Evolutionary conservation across 2,797 vertebrate species (phyloP), one percentile per base, ranked within the genome.

Genomic region (Argentina silus): DNA sequence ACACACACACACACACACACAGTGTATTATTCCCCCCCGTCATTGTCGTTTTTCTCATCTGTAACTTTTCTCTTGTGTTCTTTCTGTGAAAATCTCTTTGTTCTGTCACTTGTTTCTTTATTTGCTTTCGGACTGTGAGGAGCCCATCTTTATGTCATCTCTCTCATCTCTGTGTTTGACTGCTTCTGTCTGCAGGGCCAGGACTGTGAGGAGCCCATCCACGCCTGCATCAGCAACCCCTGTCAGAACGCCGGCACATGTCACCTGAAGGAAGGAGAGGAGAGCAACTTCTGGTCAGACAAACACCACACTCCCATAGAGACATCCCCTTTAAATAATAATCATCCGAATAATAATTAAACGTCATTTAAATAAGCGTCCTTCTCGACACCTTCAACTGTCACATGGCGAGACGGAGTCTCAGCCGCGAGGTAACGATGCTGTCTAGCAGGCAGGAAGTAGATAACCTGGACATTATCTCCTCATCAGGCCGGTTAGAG

Each of bases 161-260:
- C 17, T 43, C 7, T 45, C 0, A 2, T 50, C 2, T 70, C 8
- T 55, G 45, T 42, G 44, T 17, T 5, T 53, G 21, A 74, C 10
- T 81, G 51, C 67, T 12, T 63, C 0, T 55, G 21, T 44, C 14
- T 43, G 9, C 21, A 21, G 17, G 23, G 59, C 42, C 9, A 60
- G 7, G 21, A 98, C 86, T 99, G 98, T 45, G 96, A 98, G 83
- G 85, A 95, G 75, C 95, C 97, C 0, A 98, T 99, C 83, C 97
- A 99, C 9, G 95, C 96, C 42, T 99, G 98, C 75, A 97, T 99
- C 83, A 95, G 95, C 81, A 97, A 96, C 85, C 98, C 97, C 0
- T 99, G 97, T 82, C 91, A 96, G 75, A 95, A 97, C 8, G 93
- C 95, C 1, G 97, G 96, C 75, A 99, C 96, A 0, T 99, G 97